phyloP scores from a whole-genome alignment of 2,888 invertebrate genomes.

The Corbicula japonica region DNA sequence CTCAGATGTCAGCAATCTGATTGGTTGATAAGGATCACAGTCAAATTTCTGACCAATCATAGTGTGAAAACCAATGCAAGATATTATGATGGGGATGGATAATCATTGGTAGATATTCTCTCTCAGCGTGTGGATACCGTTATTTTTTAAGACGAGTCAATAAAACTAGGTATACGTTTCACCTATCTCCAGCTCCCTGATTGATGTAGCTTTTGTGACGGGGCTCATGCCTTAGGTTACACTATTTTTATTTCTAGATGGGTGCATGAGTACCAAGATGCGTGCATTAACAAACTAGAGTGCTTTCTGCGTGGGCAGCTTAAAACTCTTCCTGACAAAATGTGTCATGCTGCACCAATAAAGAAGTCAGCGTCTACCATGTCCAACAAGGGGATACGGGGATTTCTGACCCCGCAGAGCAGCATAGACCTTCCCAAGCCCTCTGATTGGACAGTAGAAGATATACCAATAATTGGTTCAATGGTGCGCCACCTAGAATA shows the following conservation, averaged over 20 bases:
- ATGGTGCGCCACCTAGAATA: conserved; percentile 60
- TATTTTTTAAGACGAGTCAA: no score
- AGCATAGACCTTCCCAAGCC: conserved; percentile 62
- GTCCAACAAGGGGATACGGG: conserved; percentile 12
- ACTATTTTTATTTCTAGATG: conserved; percentile 65
- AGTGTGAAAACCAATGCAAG: no score
- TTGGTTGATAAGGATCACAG: no score
- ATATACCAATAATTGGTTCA: conserved; percentile 39
- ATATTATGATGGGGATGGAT: no score
- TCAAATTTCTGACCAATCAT: no score
- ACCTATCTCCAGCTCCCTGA: no score
- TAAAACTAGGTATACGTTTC: no score
- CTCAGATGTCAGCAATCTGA: no score
- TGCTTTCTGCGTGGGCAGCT: conserved; percentile 63
- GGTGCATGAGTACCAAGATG: conserved; percentile 72
- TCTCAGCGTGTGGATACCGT: no score
- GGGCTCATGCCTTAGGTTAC: no score
- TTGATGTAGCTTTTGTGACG: no score
- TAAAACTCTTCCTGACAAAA: conserved; percentile 64
- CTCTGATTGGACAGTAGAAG: conserved; percentile 58
- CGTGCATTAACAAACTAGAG: conserved; percentile 70
- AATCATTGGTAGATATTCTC: no score
- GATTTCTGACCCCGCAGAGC: conserved; percentile 20
- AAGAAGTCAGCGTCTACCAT: conserved; percentile 1
- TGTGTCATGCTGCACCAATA: conserved; percentile 56